These are phyloP conservation scores for Bradysia coprophila DNA, from an alignment of 1,140 invertebrate genomes.

Conservation along the genomic window DNA sequence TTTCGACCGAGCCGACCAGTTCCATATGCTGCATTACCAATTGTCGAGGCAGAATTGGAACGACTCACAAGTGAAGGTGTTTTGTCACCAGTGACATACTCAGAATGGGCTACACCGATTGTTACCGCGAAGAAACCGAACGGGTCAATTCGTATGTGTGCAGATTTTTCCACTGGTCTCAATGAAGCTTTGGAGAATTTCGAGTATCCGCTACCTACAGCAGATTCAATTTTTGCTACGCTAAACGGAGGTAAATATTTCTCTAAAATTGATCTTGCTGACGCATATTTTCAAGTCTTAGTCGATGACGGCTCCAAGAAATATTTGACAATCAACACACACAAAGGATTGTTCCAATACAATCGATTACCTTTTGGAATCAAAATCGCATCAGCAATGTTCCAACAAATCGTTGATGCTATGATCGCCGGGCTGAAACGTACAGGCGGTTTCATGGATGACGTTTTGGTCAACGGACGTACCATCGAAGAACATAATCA, in stretches of 20 bases:
- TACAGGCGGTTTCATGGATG: conserved; percentile 11
- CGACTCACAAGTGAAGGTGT: conserved; percentile 14
- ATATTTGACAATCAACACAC: conserved; percentile 9
- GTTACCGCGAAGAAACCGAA: conserved; percentile 26
- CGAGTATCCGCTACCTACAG: conserved; percentile 11
- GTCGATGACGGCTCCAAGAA: conserved; percentile 6
- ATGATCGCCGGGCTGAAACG: conserved; percentile 8
- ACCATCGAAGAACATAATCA: conserved; percentile 4
- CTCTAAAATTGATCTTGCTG: conserved; percentile 9
- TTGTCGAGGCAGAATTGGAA: conserved; percentile 19
- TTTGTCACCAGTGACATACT: conserved; percentile 8
- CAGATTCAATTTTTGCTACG: conserved; percentile 10
- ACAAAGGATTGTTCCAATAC: conserved; percentile 7
- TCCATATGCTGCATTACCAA: not conserved
- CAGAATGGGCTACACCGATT: conserved; percentile 24
- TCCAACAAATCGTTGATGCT: conserved; percentile 12
- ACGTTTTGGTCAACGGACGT: conserved; percentile 10
- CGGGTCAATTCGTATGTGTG: conserved; percentile 23
- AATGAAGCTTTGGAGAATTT: conserved; percentile 6
- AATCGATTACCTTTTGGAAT: conserved; percentile 9
- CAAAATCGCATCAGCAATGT: conserved; percentile 11
- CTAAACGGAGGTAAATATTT: conserved; percentile 8
- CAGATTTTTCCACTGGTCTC: conserved; percentile 15
- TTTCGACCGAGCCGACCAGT: conserved; percentile 4
- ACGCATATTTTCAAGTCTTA: conserved; percentile 10